Evolutionary conservation across 2,888 invertebrate genomes (phyloP), one percentile per base, ranked within the genome.

Genomic region (Hydropsyche betteni): DNA sequence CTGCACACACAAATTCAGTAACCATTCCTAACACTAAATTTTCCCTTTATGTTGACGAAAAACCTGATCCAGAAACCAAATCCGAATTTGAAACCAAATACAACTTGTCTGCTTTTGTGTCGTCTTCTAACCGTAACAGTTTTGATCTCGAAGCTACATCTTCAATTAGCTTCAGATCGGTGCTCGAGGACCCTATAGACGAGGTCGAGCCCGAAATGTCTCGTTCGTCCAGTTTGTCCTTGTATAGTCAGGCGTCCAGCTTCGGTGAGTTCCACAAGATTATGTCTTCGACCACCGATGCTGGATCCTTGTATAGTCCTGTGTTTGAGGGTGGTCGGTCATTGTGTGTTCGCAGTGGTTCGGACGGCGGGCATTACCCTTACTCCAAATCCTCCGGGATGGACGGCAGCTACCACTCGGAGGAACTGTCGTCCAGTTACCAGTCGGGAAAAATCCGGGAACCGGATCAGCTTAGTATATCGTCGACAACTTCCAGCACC

Each of bases 391-490:
- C 87, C 76, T 86, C 88, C 36, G 69, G 76, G 81, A 86, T 87
- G 85, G 89, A 89, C 80, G 85, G 87, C 76, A 88, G 88, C 82
- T 88, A 86, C 80, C 86, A 88, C 80, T 89, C 89, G 61, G 90
- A 90, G 80, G 90, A 90, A 80, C 81, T 88, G 80, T 85, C 85
- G 80, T 82, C 82, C 79, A 83, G 87, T 80, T 87, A 86, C 80
- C 79, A 79, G 36, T 75, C 76, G 7, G 75, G 77, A 16, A 84
- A 85, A 69, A 84, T 84, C 77, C 84, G 89, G 77, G 90, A 90
- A 81, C 86, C 87, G 50, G 90, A 91, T 81, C 89, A 90, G 82
- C 87, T 90, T 81, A 90, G 90, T 82, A 84, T 90, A 77, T 90
- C 90, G 55, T 90, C 90, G 10, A 87, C 87, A 4, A 88, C 90